Evolutionary conservation across 2,888 invertebrate genomes (phyloP).

Genomic region (Aphodius granarius): DNA sequence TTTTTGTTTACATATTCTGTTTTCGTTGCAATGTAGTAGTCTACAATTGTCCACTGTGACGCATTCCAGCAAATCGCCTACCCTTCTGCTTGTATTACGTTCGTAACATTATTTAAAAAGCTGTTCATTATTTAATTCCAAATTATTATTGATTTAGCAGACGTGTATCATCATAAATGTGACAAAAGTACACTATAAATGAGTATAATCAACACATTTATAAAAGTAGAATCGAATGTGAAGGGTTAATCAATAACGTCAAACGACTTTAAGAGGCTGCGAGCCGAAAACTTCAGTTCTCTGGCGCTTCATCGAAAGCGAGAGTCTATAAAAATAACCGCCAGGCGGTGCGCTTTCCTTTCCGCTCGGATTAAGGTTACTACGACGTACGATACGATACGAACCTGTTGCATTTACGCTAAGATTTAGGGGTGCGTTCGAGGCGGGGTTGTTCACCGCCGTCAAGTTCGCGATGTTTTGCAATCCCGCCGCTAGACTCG

Average conservation of each 20-base stretch:
- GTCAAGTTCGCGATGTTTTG: constrained; percentile 58
- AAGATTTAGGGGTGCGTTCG: constrained; percentile 78
- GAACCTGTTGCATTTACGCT: constrained; percentile 64
- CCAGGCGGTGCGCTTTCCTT: background rate
- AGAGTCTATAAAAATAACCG: constrained; percentile 11
- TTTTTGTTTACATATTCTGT: too few relatives aligned
- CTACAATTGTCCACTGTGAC: too few relatives aligned
- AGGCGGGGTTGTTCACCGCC: constrained; percentile 50
- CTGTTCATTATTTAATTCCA: too few relatives aligned
- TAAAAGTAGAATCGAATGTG: background rate
- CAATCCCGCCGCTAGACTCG: constrained; percentile 63
- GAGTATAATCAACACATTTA: too few relatives aligned
- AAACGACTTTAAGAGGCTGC: background rate
- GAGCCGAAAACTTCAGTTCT: background rate
- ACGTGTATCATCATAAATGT: too few relatives aligned
- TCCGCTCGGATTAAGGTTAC: background rate
- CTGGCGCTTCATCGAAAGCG: constrained; percentile 1
- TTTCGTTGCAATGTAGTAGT: too few relatives aligned
- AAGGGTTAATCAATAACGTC: background rate
- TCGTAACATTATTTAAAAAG: too few relatives aligned
- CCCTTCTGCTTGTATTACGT: too few relatives aligned
- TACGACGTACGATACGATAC: constrained; percentile 17
- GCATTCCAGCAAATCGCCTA: too few relatives aligned
- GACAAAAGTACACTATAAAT: too few relatives aligned
- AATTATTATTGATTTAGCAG: too few relatives aligned